Evolutionary conservation across 2,888 invertebrate genomes (phyloP).

Genomic region (Allygus modestus): DNA sequence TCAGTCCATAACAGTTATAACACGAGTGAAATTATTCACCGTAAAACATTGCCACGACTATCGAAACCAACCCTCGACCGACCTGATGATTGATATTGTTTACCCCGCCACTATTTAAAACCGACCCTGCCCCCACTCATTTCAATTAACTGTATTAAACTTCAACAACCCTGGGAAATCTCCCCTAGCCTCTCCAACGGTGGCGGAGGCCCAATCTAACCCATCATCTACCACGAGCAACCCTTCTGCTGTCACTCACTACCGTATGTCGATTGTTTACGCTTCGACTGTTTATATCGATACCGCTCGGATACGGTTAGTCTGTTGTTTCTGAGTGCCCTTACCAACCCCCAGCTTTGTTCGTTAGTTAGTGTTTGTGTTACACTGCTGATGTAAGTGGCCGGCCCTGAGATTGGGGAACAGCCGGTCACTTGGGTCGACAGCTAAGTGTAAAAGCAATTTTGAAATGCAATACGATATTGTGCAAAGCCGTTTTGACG

Average conservation of each 20-base stretch:
- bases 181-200: not conserved
- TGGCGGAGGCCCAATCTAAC: not conserved
- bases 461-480: not conserved
- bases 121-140: not conserved
- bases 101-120: too few species aligned
- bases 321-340: constrained; percentile 28
- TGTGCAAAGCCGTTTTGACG: not conserved
- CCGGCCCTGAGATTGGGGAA: not conserved
- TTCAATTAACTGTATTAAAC: constrained; percentile 10
- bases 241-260: constrained; percentile 11
- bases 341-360: not conserved
- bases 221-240: constrained; percentile 28
- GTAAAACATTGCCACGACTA: too few species aligned
- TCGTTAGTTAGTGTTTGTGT: constrained; percentile 43
- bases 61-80: too few species aligned
- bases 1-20: too few species aligned
- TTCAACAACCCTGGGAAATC: constrained; percentile 6
- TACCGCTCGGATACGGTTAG: constrained; percentile 20
- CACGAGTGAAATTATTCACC: too few species aligned
- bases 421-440: not conserved
- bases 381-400: not conserved
- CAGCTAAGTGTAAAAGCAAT: not conserved
- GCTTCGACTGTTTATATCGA: constrained; percentile 34
- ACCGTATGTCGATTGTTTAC: constrained; percentile 44
- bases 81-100: too few species aligned